Conservation (phyloP, 2,797 vertebrate species). For the Astyanax mexicanus region DNA sequence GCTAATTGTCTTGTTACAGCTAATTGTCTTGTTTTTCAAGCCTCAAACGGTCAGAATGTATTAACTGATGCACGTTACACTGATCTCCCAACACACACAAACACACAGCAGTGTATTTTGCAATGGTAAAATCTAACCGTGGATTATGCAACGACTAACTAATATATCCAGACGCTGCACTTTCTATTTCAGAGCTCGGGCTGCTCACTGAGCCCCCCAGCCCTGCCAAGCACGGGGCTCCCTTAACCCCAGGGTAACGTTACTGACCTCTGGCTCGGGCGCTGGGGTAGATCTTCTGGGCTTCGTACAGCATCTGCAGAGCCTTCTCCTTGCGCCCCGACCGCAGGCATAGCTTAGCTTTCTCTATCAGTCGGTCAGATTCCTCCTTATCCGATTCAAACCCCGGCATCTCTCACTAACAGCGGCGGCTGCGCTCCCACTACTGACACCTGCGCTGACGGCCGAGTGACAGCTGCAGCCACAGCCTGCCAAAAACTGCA, state of each 20-base stretch:
- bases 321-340: constrained; percentile 80
- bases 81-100: no score
- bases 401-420: constrained; percentile 39
- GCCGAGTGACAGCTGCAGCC: constrained; percentile 11
- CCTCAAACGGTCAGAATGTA: no score
- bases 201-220: constrained; percentile 6
- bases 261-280: constrained; percentile 83
- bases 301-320: constrained; percentile 80
- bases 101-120: not conserved
- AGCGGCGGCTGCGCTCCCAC: not conserved
- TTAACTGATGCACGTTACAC: no score
- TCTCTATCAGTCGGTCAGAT: constrained; percentile 81
- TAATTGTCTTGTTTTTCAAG: no score
- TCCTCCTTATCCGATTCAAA: constrained; percentile 79
- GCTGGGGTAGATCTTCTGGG: constrained; percentile 80
- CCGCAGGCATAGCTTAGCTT: constrained; percentile 83
- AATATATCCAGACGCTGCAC: constrained; percentile 56
- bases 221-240: constrained; percentile 31
- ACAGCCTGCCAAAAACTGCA: constrained; percentile 2
- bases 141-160: constrained; percentile 48
- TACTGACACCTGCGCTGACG: not conserved
- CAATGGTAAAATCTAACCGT: not conserved
- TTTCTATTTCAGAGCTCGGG: constrained; percentile 59
- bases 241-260: constrained; percentile 48
- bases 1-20: no score